Evolutionary conservation across 2,797 vertebrate species (phyloP).

Genomic region (Vespertilio murinus): DNA sequence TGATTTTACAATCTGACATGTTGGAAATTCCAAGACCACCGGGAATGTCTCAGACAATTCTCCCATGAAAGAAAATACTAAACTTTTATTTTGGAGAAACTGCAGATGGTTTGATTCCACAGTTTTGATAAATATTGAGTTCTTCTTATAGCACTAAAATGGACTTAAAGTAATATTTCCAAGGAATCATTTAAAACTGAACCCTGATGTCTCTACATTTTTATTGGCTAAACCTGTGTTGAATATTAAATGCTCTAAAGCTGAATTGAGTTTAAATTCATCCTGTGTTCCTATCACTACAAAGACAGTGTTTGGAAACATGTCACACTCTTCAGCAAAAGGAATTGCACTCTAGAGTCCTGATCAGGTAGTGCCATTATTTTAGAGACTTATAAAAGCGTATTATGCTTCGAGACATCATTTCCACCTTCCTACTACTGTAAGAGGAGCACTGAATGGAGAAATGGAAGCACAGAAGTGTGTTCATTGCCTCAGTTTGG

Average conservation of each 20-base stretch:
- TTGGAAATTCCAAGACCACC: not conserved
- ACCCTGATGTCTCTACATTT: not conserved
- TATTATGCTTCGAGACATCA: not conserved
- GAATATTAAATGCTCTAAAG: constrained; percentile 11
- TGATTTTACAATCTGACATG: not conserved
- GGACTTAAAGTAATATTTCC: not conserved
- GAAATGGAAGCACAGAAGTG: not conserved
- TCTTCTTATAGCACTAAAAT: constrained; percentile 17
- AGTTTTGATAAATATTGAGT: not conserved
- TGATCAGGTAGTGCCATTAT: constrained; percentile 10
- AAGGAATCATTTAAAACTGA: not conserved
- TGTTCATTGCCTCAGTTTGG: not conserved
- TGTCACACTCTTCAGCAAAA: not conserved
- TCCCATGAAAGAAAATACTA: not conserved
- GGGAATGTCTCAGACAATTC: not conserved
- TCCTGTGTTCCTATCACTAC: not conserved
- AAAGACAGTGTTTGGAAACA: constrained; percentile 5
- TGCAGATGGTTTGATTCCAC: not conserved
- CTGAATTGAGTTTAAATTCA: not conserved
- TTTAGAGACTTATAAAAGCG: constrained; percentile 26
- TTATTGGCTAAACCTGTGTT: not conserved
- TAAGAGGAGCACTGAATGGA: not conserved
- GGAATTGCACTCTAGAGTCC: not conserved
- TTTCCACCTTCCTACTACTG: not conserved
- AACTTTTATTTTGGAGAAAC: not conserved